Evolutionary conservation across 2,797 vertebrate genomes (phyloP), one percentile per base, ranked within the genome.

Genomic region (Falco concolor): DNA sequence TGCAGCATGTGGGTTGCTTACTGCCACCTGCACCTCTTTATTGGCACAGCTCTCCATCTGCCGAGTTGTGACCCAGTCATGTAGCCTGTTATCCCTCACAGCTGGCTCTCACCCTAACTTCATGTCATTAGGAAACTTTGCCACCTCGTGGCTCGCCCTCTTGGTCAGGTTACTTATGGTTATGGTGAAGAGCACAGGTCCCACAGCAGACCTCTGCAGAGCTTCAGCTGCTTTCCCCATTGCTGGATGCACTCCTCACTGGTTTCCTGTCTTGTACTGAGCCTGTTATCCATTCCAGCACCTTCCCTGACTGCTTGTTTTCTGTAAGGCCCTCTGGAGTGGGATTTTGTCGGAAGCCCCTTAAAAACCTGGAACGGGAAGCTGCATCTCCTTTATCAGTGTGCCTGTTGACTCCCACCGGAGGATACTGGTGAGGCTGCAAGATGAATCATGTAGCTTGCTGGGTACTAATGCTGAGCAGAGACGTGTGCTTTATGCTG

Each of bases 391-490:
- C n/a, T 89, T 72, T 78, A 12, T 53, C 2, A 0, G 1, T 40
- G 27, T 76, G 24, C 38, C 6, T 54, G 9, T 65, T 87, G 57
- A 9, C 34, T 24, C 40, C 34, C 0, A 0, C n/a, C 17, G n/a
- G 53, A 75, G 64, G 85, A 8, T 49, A 18, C 57, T 3, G 7
- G 30, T 45, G 81, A 65, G 54, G 30, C 78, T 80, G 59, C 47
- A 40, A 54, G 34, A 57, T 84, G 57, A 75, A 64, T 57, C 6
- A 15, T 30, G 36, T 8, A 0, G 9, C 45, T 44, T 78, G 40
- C 28, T 40, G 4, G 1, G 32, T 8, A 63, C 36, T 49, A 30
- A 32, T 0, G 2, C 14, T 1, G 1, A 69, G 50, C 13, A 50
- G 60, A 83, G 50, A 8, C 78, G 36, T 68, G 72, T 74, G 72